Conservation (phyloP, 2,113 vertebrate genomes). For the Panthera uncia region DNA sequence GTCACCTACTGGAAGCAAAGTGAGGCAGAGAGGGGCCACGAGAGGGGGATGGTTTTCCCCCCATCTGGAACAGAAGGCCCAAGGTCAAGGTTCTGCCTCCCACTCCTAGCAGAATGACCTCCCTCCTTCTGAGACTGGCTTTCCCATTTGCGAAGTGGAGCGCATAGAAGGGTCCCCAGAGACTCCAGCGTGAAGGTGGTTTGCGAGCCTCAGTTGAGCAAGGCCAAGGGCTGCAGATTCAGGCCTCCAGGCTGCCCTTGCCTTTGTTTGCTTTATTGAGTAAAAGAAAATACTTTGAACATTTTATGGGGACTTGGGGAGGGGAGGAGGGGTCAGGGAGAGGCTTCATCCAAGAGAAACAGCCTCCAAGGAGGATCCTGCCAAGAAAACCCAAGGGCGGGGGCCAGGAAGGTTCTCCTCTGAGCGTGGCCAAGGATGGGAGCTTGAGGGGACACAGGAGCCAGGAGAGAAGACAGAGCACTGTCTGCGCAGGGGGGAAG, state of each 20-base stretch:
- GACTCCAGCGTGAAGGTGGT: background rate
- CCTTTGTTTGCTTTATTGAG: constrained; percentile 84
- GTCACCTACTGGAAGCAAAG: background rate
- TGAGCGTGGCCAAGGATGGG: background rate
- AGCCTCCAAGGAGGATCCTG: constrained; percentile 74
- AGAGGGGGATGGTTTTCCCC: background rate
- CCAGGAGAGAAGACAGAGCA: background rate
- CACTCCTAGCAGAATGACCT: background rate
- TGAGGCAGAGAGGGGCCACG: background rate
- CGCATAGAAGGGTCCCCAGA: background rate
- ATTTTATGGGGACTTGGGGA: constrained; percentile 83
- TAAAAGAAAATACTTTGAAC: constrained; percentile 87
- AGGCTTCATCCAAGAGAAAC: constrained; percentile 83
- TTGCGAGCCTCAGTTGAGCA: background rate
- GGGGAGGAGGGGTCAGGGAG: constrained; percentile 75
- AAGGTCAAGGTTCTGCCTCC: background rate
- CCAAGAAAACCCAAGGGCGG: constrained; percentile 75
- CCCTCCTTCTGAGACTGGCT: background rate
- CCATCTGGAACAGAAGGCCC: background rate
- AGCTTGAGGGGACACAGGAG: background rate
- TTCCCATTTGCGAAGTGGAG: background rate
- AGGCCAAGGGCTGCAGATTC: background rate
- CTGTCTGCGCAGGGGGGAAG: background rate
- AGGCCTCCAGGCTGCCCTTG: constrained; percentile 35
- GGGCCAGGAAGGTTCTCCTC: constrained; percentile 46